phyloP scores from a whole-genome alignment of 2,888 invertebrate species.

The Patella ulyssiponensis region DNA sequence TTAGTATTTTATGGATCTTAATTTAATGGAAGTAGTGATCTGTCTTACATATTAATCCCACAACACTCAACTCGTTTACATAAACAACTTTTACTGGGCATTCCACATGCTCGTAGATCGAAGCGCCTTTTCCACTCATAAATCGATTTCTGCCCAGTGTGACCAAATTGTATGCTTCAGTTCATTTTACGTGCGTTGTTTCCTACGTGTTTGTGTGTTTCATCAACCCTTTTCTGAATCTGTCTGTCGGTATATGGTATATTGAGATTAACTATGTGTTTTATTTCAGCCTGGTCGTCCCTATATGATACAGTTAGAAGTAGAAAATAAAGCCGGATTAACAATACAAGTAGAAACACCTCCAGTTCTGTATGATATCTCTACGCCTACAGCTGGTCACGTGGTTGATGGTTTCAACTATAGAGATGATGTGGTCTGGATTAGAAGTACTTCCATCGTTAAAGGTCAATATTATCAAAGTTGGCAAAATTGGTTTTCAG shows the following conservation, averaged over 20 bases:
- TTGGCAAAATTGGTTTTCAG: too few relatives aligned
- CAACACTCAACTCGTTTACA: too few relatives aligned
- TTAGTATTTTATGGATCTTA: neutral
- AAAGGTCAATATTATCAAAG: neutral
- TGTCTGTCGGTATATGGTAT: neutral
- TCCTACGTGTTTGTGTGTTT: too few relatives aligned
- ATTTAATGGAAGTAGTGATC: too few relatives aligned
- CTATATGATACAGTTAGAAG: neutral
- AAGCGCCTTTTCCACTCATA: too few relatives aligned
- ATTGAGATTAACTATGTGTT: neutral
- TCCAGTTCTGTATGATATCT: constrained; percentile 6
- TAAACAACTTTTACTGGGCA: too few relatives aligned
- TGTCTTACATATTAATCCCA: too few relatives aligned
- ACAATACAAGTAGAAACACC: neutral
- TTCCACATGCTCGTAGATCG: too few relatives aligned
- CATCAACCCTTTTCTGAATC: too few relatives aligned
- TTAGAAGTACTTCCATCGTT: constrained; percentile 5
- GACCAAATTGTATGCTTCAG: neutral
- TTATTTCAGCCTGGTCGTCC: neutral
- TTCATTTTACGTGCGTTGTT: too few relatives aligned
- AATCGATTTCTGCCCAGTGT: too few relatives aligned
- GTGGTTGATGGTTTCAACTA: constrained; percentile 14
- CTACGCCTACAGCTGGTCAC: neutral
- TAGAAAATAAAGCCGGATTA: constrained; percentile 11
- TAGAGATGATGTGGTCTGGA: constrained; percentile 11